Conservation (phyloP, 2,888 invertebrate genomes). For the Eristalis tenax region DNA sequence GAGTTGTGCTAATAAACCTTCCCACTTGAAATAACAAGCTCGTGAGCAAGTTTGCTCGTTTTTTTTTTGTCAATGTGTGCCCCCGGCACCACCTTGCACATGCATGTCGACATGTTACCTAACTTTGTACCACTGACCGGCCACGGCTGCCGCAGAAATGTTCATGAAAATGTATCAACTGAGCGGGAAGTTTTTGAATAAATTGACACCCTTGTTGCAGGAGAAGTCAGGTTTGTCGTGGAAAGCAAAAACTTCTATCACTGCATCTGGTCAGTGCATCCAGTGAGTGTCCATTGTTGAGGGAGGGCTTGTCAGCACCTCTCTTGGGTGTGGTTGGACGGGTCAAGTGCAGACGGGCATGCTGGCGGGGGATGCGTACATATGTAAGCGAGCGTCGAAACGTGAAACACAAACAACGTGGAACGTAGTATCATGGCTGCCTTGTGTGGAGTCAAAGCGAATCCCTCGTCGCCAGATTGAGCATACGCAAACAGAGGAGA, state of each 20-base stretch:
- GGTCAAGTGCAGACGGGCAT: not conserved
- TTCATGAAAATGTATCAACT: not conserved
- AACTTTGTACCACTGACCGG: not conserved
- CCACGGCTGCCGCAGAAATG: not conserved
- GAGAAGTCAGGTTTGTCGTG: not conserved
- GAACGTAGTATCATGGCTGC: not conserved
- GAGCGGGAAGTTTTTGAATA: slow-evolving; percentile 4
- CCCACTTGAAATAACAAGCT: slow-evolving; percentile 17
- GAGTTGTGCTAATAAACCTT: not conserved
- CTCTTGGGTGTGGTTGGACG: not conserved
- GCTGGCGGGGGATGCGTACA: not conserved
- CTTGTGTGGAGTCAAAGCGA: not conserved
- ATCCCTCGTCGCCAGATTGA: not conserved
- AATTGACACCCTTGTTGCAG: not conserved
- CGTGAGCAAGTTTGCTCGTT: not conserved
- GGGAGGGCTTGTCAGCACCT: not conserved
- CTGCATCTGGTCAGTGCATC: not conserved
- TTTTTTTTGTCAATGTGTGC: not conserved
- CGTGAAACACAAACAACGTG: not conserved
- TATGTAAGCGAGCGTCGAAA: not conserved
- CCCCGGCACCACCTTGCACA: too few relatives aligned
- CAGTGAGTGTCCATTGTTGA: not conserved
- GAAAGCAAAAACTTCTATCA: not conserved
- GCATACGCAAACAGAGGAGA: not conserved
- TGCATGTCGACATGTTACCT: not conserved